A percentile compares a stretch with the other conserved stretches of the same genome.
These are phyloP conservation scores for Alentia gelatinosa DNA, from an alignment of 2,888 invertebrate genomes.

Conservation along the genomic window DNA sequence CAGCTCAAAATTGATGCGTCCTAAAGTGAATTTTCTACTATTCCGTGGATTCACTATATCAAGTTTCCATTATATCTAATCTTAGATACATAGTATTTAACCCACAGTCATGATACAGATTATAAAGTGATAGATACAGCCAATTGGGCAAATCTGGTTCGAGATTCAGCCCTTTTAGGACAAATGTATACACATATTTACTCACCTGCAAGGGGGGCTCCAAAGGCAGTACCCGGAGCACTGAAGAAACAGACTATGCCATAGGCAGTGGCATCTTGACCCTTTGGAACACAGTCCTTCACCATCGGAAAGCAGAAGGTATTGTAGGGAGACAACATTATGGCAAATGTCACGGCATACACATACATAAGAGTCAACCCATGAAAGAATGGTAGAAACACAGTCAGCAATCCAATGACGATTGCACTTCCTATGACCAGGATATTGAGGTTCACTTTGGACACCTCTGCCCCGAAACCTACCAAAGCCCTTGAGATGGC, in stretches of 20 bases:
- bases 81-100: too few relatives aligned
- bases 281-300: background rate
- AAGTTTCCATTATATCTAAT: too few relatives aligned
- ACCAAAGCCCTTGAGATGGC: background rate
- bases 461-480: background rate
- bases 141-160: too few relatives aligned
- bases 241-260: background rate
- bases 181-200: too few relatives aligned
- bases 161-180: too few relatives aligned
- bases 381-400: background rate
- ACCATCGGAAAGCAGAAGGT: background rate
- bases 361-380: background rate
- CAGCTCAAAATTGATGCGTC: too few relatives aligned
- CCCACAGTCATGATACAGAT: too few relatives aligned
- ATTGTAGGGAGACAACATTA: background rate
- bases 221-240: background rate
- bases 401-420: background rate
- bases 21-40: too few relatives aligned
- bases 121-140: too few relatives aligned
- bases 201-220: conserved; percentile 7
- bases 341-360: background rate
- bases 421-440: background rate
- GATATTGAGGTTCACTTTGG: background rate
- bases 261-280: background rate
- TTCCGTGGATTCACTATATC: too few relatives aligned